Conservation (phyloP, 2,113 vertebrate species). For the Spilogale gracilis region DNA sequence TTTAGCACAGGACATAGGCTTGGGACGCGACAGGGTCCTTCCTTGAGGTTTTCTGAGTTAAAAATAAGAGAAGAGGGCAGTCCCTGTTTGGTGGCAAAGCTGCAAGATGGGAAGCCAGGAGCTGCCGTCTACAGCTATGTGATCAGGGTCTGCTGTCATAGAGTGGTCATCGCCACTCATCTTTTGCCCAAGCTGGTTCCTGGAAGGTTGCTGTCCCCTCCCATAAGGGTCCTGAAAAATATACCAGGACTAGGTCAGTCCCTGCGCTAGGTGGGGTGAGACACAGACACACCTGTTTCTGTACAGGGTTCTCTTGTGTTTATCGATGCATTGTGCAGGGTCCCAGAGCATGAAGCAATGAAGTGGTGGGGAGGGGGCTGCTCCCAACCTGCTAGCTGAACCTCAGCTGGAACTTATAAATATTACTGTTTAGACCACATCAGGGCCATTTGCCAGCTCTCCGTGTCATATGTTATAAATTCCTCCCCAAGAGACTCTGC, state of each 20-base stretch:
- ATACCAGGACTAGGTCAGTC: neutral
- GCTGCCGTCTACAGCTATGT: neutral
- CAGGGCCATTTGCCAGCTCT: neutral
- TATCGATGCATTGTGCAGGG: neutral
- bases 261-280: neutral
- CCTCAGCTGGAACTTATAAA: neutral
- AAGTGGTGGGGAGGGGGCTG: neutral
- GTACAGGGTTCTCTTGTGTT: neutral
- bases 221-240: neutral
- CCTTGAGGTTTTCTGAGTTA: neutral
- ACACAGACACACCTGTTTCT: neutral
- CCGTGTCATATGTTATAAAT: neutral
- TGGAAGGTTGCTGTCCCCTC: neutral
- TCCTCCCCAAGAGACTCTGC: neutral
- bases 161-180: too few relatives aligned
- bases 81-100: neutral
- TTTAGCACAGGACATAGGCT: neutral
- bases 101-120: neutral
- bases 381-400: neutral
- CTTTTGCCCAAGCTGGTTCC: neutral
- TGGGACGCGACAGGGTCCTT: neutral
- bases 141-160: neutral
- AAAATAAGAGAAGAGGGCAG: neutral
- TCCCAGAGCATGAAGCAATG: neutral
- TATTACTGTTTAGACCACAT: neutral